Base-by-base conservation (phyloP, 2,888 invertebrate genomes). In the Sclerodermus sp. region DNA sequence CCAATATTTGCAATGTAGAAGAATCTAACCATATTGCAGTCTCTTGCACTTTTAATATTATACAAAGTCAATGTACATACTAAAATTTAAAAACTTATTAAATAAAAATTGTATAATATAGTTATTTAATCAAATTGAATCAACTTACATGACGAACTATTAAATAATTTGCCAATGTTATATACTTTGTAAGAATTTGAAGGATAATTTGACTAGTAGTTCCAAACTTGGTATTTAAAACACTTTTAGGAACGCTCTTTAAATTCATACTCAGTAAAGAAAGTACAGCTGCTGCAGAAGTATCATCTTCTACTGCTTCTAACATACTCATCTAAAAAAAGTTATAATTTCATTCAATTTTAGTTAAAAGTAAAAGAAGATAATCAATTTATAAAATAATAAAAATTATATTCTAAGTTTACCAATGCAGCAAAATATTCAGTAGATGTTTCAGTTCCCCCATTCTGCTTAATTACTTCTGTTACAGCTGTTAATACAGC, bases 401-500 rank as follows among this genome's bases (percentile, higher is more conserved):
- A 39, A 37, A 2, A 30, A 31, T 36, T 17, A 45, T 30, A 36
- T 39, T 12, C 13, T 12, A 23, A 41, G 43, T 80, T 79, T 77
- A 93, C 90, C 78, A 98, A 80, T 42, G 94, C 89, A 46, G 90
- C 90, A 81, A 92, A 96, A 79, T 97, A 98, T 79, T 96, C 97
- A 0, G 94, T 93, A 42, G 92, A 90, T 0, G 89, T 85, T 73
- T 96, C 95, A 29, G 84, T 85, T 2, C 96, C 96, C 1, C 88
- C 90, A 57, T 90, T 87, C 57, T 89, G 87, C 70, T 92, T 94
- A 66, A 98, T 95, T 13, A 95, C 89, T 75, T 97, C 96, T 0
- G 96, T 92, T 1, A 96, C 85, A 0, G 96, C 96, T 2, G 95
- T 94, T 50, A 98, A 78, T 41, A 96, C 89, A 0, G 96, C 94